phyloP scores from a whole-genome alignment of 2,113 vertebrate species.

The Rhabdomys dilectus region DNA sequence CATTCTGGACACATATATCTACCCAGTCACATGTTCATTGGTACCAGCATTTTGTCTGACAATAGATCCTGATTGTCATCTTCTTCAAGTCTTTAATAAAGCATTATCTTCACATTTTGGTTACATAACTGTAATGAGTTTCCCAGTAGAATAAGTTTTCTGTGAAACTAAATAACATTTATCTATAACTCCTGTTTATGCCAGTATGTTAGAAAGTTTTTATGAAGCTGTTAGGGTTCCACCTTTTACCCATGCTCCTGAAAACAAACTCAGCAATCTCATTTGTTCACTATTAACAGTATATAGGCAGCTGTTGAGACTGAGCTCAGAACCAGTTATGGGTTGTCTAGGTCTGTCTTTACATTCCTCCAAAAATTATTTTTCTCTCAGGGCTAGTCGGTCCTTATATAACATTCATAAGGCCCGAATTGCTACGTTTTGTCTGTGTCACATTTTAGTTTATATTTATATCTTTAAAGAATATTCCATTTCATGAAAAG shows the following conservation, averaged over 20 bases:
- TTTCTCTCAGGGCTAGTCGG: background rate
- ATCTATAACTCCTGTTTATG: background rate
- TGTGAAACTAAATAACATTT: background rate
- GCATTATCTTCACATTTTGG: background rate
- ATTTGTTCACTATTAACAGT: background rate
- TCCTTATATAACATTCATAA: background rate
- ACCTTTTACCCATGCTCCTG: too few species aligned
- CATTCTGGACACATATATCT: background rate
- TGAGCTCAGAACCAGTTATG: background rate
- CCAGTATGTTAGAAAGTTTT: background rate
- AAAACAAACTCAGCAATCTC: background rate
- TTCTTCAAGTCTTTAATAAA: background rate
- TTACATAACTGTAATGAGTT: background rate
- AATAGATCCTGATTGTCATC: background rate
- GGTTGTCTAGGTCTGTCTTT: rapidly evolving
- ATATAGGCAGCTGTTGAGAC: background rate
- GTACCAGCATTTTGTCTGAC: background rate
- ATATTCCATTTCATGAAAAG: background rate
- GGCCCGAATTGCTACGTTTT: background rate
- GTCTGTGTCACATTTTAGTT: background rate
- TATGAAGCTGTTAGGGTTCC: background rate
- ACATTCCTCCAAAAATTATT: too few species aligned
- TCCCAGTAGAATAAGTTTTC: background rate
- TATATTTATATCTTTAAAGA: background rate
- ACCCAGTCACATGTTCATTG: background rate